A percentile compares a stretch with the other conserved stretches of the same genome.
phyloP scores from a whole-genome alignment of 2,797 vertebrate genomes.

The Erithacus rubecula region DNA sequence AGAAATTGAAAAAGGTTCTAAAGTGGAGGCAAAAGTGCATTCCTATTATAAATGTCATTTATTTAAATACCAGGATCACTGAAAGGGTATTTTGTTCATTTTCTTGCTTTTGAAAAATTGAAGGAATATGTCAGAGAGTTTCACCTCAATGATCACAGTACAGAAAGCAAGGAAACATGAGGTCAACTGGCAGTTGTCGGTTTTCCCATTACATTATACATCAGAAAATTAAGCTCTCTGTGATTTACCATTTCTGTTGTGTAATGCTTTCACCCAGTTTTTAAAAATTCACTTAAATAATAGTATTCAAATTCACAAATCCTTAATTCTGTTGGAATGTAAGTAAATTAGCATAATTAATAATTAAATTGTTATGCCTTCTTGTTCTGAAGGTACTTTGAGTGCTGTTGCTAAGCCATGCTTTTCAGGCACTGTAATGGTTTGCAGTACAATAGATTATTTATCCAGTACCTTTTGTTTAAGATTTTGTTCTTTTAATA shows the following conservation, averaged over 20 bases:
- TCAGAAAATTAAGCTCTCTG: background rate
- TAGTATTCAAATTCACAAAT: background rate
- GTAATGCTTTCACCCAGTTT: background rate
- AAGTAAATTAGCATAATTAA: background rate
- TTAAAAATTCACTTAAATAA: background rate
- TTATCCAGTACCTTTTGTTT: background rate
- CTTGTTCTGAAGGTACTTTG: background rate
- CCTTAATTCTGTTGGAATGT: background rate
- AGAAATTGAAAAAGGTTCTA: slow-evolving; percentile 24
- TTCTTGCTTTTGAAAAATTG: slow-evolving; percentile 54
- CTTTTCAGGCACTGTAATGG: background rate
- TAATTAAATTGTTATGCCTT: background rate
- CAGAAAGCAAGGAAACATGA: slow-evolving; percentile 9
- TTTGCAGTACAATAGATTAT: background rate
- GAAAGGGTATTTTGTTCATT: slow-evolving; percentile 58
- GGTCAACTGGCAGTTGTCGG: background rate
- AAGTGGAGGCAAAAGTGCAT: slow-evolving; percentile 52
- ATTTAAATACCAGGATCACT: slow-evolving; percentile 58
- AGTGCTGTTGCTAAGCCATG: background rate
- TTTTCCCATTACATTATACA: slow-evolving; percentile 18
- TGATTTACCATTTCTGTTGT: background rate
- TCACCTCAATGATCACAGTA: slow-evolving; percentile 16
- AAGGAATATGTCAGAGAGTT: slow-evolving; percentile 28
- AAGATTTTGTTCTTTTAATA: background rate
- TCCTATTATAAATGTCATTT: slow-evolving; percentile 60